A percentile compares a stretch with the other conserved stretches of the same genome.
phyloP scores from a whole-genome alignment of 2,888 invertebrate species.

The Rhodophaea formosa region DNA sequence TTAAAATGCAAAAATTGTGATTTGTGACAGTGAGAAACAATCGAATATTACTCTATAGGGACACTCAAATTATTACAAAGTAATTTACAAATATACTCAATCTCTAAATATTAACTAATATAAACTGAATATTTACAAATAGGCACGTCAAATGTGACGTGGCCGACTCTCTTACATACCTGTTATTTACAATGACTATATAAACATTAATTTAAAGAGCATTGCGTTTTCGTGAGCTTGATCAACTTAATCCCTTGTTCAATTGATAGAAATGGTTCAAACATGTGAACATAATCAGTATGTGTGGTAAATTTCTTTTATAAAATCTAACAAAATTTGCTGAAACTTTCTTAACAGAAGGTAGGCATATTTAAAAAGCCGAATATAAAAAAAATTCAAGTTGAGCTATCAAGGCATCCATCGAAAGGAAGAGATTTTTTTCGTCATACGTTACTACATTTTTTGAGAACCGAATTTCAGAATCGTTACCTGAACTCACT shows the following conservation, averaged over 20 bases:
- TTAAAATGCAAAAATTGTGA: constrained; percentile 71
- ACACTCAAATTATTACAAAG: constrained; percentile 72
- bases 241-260: constrained; percentile 75
- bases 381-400: no score
- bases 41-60: constrained; percentile 64
- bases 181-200: constrained; percentile 80
- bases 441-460: no score
- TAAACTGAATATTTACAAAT: constrained; percentile 78
- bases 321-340: constrained; percentile 28
- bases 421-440: no score
- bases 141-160: constrained; percentile 62
- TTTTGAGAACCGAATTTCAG: no score
- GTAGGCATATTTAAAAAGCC: no score
- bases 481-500: no score
- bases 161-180: constrained; percentile 64
- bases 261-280: constrained; percentile 47
- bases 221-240: constrained; percentile 75
- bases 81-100: constrained; percentile 77
- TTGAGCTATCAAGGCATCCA: no score
- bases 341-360: no score
- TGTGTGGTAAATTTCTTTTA: constrained; percentile 46
- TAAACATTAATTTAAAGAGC: constrained; percentile 72
- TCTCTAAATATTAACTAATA: constrained; percentile 71
- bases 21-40: constrained; percentile 77
- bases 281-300: constrained; percentile 38